Evolutionary conservation across 2,113 vertebrate species (phyloP).

Genomic region (Pimephales promelas): DNA sequence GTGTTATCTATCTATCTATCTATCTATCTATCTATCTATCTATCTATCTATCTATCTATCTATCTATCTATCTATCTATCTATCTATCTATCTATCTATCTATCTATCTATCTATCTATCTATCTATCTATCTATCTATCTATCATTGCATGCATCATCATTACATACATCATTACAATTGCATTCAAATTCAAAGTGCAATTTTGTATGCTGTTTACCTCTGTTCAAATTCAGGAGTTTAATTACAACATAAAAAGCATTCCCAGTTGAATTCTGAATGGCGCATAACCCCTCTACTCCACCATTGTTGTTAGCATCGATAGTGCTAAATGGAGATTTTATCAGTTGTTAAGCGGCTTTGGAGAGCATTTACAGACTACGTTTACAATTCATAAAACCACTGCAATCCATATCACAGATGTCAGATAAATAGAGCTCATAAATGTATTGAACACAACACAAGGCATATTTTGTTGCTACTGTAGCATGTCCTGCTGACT

Average conservation of each 20-base stretch:
- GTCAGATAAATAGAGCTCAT: slow-evolving; percentile 32
- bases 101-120: too few relatives aligned
- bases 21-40: background rate
- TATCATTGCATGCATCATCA: too few relatives aligned
- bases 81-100: too few relatives aligned
- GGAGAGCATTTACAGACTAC: slow-evolving; percentile 8
- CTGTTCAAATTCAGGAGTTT: background rate
- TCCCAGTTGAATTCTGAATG: background rate
- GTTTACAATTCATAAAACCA: background rate
- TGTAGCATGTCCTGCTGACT: background rate
- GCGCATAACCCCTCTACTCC: background rate
- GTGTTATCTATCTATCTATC: background rate
- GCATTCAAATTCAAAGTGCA: too few relatives aligned
- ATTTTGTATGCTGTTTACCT: background rate
- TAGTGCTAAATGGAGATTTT: background rate
- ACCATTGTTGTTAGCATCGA: background rate
- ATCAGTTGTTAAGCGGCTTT: background rate
- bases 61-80: background rate
- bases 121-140: too few relatives aligned
- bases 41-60: background rate
- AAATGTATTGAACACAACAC: slow-evolving; percentile 34
- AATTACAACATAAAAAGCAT: background rate
- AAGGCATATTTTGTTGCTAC: background rate
- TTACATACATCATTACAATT: too few relatives aligned
- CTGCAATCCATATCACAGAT: slow-evolving; percentile 23